Percentiles rank a stretch among this genome's conserved stretches.
Conservation (phyloP, 2,888 invertebrate species). For the Apodemia mormo region DNA sequence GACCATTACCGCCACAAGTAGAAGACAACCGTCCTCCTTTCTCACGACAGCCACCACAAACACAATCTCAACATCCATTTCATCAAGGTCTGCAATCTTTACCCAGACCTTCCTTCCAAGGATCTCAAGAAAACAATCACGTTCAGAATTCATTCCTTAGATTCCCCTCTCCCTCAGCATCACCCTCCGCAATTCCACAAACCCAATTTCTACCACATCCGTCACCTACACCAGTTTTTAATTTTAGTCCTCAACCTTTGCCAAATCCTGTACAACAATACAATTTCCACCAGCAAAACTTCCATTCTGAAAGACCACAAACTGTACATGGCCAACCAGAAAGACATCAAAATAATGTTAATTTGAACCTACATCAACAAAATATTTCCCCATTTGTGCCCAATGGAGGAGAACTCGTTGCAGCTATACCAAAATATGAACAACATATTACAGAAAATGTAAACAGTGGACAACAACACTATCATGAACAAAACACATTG, state of each 20-base stretch:
- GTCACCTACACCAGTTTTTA: slow-evolving; percentile 63
- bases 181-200: slow-evolving; percentile 49
- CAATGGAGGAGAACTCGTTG: slow-evolving; percentile 87
- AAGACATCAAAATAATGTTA: slow-evolving; percentile 47
- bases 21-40: slow-evolving; percentile 68
- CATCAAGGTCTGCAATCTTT: slow-evolving; percentile 65
- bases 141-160: slow-evolving; percentile 56
- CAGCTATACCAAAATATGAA: slow-evolving; percentile 89
- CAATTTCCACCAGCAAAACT: slow-evolving; percentile 57
- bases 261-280: slow-evolving; percentile 50
- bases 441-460: slow-evolving; percentile 86
- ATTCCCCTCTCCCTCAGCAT: slow-evolving; percentile 51
- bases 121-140: slow-evolving; percentile 47
- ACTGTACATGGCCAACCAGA: slow-evolving; percentile 62
- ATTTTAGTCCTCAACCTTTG: slow-evolving; percentile 67
- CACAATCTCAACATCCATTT: slow-evolving; percentile 70
- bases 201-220: slow-evolving; percentile 70
- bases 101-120: slow-evolving; percentile 56
- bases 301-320: slow-evolving; percentile 52
- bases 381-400: slow-evolving; percentile 77
- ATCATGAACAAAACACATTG: slow-evolving; percentile 51
- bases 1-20: slow-evolving; percentile 69
- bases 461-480: slow-evolving; percentile 53
- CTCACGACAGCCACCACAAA: slow-evolving; percentile 54
- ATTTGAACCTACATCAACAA: slow-evolving; percentile 57